A percentile compares a stretch with the other conserved stretches of the same genome.
These are phyloP conservation scores for Drosophila pseudoananassae DNA, from an alignment of 1,140 invertebrate genomes.

Conservation along the genomic window DNA sequence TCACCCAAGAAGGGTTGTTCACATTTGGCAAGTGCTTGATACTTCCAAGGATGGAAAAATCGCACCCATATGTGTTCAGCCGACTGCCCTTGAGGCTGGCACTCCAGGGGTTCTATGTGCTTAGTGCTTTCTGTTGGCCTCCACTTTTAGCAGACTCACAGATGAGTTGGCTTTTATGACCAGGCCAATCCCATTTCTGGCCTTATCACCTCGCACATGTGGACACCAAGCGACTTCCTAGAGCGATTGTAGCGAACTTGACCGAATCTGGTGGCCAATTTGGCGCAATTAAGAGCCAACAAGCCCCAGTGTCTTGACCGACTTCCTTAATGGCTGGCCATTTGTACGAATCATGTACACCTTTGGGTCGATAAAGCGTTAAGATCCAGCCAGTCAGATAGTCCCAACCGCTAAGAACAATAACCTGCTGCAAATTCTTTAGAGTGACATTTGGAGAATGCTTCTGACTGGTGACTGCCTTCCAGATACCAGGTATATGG, in stretches of 20 bases:
- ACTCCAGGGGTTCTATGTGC: constrained; percentile 21
- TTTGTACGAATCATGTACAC: constrained; percentile 26
- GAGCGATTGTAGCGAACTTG: constrained; percentile 40
- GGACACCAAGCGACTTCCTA: constrained; percentile 17
- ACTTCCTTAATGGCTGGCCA: constrained; percentile 54
- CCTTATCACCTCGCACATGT: constrained; percentile 22
- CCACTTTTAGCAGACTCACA: constrained; percentile 49
- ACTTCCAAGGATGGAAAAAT: constrained; percentile 20
- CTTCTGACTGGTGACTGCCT: neutral
- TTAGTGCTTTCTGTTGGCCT: constrained; percentile 37
- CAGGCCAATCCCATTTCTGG: constrained; percentile 40
- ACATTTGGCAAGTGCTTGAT: constrained; percentile 9
- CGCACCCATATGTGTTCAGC: constrained; percentile 36
- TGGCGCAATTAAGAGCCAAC: constrained; percentile 16
- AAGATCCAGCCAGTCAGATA: constrained; percentile 16
- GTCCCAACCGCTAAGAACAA: constrained; percentile 17
- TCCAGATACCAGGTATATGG: constrained; percentile 1
- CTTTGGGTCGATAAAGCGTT: constrained; percentile 13
- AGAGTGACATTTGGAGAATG: constrained; percentile 5
- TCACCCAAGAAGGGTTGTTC: constrained; percentile 29
- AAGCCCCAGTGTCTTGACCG: constrained; percentile 24
- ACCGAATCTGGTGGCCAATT: constrained; percentile 37
- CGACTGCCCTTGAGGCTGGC: constrained; percentile 25
- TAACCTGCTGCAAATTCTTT: constrained; percentile 20
- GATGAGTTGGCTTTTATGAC: constrained; percentile 35